Percentiles rank a stretch among this genome's conserved stretches.
phyloP scores from a whole-genome alignment of 2,888 invertebrate genomes.

The Acleris sparsana region DNA sequence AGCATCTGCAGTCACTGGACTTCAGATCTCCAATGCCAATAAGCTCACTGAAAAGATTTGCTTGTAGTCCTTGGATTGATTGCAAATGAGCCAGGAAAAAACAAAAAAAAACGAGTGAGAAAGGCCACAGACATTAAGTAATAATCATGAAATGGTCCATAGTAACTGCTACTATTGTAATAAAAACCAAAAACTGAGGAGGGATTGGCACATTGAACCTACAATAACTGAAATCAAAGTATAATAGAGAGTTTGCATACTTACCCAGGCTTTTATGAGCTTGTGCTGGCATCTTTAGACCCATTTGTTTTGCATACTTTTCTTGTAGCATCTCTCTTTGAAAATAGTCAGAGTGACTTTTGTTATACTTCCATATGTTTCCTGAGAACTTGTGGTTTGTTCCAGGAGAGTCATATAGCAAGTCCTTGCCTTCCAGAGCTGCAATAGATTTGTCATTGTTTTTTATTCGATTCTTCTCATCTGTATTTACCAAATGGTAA shows the following conservation, averaged over 20 bases:
- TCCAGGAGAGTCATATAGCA: constrained; percentile 61
- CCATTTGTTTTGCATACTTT: constrained; percentile 64
- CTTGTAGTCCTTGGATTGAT: too few species aligned
- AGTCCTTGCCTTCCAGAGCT: constrained; percentile 68
- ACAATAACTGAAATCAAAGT: too few species aligned
- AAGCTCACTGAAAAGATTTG: too few species aligned
- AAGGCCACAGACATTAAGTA: constrained; percentile 8
- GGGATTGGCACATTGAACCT: too few species aligned
- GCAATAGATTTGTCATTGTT: constrained; percentile 77
- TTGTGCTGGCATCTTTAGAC: constrained; percentile 51
- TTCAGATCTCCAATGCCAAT: too few species aligned
- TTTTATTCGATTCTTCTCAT: constrained; percentile 68
- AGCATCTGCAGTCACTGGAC: too few species aligned
- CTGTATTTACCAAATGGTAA: constrained; percentile 60
- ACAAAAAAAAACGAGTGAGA: too few species aligned
- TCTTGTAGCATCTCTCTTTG: constrained; percentile 64
- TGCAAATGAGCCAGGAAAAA: too few species aligned
- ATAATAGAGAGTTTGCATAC: background rate
- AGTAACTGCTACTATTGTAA: too few species aligned
- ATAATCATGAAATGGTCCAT: too few species aligned
- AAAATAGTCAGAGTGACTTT: constrained; percentile 54
- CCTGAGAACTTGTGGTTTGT: constrained; percentile 52
- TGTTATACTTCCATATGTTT: constrained; percentile 66
- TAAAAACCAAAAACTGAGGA: too few species aligned
- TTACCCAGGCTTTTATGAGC: constrained; percentile 63